Evolutionary conservation across 2,113 vertebrate species (phyloP).

Genomic region (Petrocephalus zakoni): DNA sequence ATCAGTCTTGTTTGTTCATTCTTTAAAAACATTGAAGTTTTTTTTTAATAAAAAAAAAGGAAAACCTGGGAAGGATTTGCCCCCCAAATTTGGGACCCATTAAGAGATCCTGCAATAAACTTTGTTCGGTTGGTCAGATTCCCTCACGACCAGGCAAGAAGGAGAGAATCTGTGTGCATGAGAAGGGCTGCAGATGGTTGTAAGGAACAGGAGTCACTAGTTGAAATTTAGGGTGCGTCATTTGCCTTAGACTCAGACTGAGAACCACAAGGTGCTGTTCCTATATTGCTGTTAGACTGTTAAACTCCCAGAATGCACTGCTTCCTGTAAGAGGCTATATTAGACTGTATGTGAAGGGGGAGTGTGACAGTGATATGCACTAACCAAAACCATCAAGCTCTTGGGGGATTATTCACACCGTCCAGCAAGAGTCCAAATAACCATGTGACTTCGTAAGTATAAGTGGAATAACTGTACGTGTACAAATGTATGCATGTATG

Average conservation of each 20-base stretch:
- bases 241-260: neutral
- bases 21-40: neutral
- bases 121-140: neutral
- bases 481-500: neutral
- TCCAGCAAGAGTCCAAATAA: neutral
- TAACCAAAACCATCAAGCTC: neutral
- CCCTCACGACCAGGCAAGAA: neutral
- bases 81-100: neutral
- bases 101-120: neutral
- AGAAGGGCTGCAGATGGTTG: conserved; percentile 25
- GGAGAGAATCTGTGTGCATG: neutral
- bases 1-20: conserved; percentile 3
- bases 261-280: neutral
- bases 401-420: neutral
- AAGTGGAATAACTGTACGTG: neutral
- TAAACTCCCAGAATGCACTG: conserved; percentile 5
- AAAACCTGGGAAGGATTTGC: neutral
- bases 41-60: neutral
- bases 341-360: neutral
- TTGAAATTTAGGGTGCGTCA: neutral
- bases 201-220: neutral
- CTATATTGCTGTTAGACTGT: neutral
- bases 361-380: neutral
- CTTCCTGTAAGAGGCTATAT: neutral
- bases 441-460: neutral